Percentiles rank a stretch among this genome's conserved stretches.
Conservation (phyloP, 35 echinoderm and acorn worm species). For the Holothuria glaberrima region DNA sequence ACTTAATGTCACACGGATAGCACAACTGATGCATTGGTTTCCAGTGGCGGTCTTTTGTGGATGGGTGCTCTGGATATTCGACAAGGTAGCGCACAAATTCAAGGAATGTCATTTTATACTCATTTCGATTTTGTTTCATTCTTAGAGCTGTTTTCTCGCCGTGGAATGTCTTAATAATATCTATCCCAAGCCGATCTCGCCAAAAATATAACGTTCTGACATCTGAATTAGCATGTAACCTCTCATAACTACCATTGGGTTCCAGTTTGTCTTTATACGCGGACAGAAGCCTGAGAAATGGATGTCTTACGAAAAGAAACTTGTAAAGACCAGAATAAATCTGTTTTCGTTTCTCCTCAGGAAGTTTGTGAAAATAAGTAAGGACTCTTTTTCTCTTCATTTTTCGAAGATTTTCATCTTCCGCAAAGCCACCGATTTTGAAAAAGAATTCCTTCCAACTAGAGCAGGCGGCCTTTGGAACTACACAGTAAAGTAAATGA, state of each 20-base stretch:
- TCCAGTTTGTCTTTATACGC: conserved; percentile 58
- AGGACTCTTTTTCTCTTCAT: conserved; percentile 28
- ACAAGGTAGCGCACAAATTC: conserved; percentile 46
- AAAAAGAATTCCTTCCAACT: conserved; percentile 67
- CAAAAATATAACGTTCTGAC: background rate
- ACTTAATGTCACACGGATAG: conserved; percentile 50
- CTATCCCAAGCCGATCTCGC: conserved; percentile 35
- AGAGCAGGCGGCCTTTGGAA: conserved; percentile 64
- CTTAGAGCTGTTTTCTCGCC: background rate
- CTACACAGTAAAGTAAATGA: conserved; percentile 60
- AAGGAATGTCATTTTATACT: conserved; percentile 40
- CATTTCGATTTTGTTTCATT: conserved; percentile 10
- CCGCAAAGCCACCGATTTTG: conserved; percentile 25
- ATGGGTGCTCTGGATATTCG: background rate
- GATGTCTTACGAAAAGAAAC: conserved; percentile 57
- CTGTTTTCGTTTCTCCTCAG: background rate
- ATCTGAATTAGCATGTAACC: background rate
- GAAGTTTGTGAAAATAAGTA: conserved; percentile 23
- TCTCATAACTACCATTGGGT: conserved; percentile 43
- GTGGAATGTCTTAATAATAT: conserved; percentile 15
- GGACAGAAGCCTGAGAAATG: conserved; percentile 43
- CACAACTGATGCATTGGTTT: conserved; percentile 53
- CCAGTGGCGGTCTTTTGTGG: conserved; percentile 45
- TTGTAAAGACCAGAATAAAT: conserved; percentile 56
- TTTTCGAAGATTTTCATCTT: background rate